Evolutionary conservation across 1,140 invertebrate species (phyloP).

Genomic region (Drosophila tsacasi): DNA sequence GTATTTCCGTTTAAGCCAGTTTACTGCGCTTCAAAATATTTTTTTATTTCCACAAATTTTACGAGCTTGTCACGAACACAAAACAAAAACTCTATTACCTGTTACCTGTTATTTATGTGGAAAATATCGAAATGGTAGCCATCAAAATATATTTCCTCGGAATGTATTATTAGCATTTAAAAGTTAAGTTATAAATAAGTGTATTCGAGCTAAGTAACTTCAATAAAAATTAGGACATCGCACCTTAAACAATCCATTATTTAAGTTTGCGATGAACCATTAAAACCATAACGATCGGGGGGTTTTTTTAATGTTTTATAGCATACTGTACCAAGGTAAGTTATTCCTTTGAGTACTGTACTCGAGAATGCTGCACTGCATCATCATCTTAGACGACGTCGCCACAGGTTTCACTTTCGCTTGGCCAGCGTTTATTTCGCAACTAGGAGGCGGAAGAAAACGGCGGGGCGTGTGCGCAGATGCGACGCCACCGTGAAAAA

Average conservation of each 20-base stretch:
- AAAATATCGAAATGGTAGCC: neutral
- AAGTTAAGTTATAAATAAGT: neutral
- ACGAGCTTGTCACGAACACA: neutral
- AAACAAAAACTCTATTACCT: neutral
- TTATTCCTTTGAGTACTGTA: conserved; percentile 16
- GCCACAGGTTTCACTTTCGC: conserved; percentile 46
- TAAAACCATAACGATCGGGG: neutral
- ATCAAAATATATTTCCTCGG: neutral
- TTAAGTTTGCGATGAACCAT: no score
- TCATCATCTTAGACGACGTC: conserved; percentile 3
- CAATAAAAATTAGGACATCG: neutral
- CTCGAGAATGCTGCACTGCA: conserved; percentile 17
- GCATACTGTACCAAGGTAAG: neutral
- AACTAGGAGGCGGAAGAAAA: conserved; percentile 8
- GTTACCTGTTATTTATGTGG: neutral
- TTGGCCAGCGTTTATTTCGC: conserved; percentile 47
- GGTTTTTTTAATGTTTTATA: neutral
- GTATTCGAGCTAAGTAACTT: neutral
- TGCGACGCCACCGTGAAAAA: conserved; percentile 58
- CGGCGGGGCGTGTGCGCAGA: conserved; percentile 12
- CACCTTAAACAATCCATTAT: neutral
- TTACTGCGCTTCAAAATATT: neutral
- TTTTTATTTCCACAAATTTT: conserved; percentile 4
- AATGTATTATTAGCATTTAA: neutral
- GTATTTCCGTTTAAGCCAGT: neutral